A percentile compares a stretch with the other conserved stretches of the same genome.
phyloP scores from a whole-genome alignment of 2,888 invertebrate species.

The Acanthosepion lycidas region DNA sequence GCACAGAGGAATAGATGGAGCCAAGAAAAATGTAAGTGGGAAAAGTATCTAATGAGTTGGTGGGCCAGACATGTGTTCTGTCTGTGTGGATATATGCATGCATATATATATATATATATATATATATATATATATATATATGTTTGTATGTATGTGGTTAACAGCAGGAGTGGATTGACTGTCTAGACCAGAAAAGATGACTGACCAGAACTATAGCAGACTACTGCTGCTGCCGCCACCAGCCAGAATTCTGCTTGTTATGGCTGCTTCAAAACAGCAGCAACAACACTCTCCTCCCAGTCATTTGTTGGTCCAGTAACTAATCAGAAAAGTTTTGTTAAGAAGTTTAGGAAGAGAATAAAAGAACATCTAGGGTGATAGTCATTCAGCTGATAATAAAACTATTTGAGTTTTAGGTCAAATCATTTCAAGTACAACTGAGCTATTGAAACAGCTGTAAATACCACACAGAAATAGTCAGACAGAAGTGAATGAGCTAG shows the following conservation, averaged over 20 bases:
- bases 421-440: conserved; percentile 17
- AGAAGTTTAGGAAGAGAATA: conserved; percentile 24
- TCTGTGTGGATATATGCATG: background rate
- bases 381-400: background rate
- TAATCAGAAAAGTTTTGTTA: background rate
- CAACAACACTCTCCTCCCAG: background rate
- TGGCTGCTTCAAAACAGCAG: conserved; percentile 18
- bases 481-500: background rate
- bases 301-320: background rate
- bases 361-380: conserved; percentile 17
- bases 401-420: conserved; percentile 33
- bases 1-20: background rate
- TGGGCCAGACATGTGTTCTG: background rate
- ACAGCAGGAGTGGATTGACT: background rate
- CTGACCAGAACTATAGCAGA: conserved; percentile 33
- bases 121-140: background rate
- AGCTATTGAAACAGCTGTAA: conserved; percentile 14
- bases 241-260: background rate
- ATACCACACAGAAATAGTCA: conserved; percentile 33
- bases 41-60: conserved; percentile 33
- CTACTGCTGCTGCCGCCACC: background rate
- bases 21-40: conserved; percentile 33
- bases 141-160: background rate
- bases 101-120: background rate
- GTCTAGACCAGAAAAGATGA: conserved; percentile 11